These are phyloP conservation scores for Argyresthia albistria DNA, from an alignment of 2,888 invertebrate genomes.

Conservation along the genomic window DNA sequence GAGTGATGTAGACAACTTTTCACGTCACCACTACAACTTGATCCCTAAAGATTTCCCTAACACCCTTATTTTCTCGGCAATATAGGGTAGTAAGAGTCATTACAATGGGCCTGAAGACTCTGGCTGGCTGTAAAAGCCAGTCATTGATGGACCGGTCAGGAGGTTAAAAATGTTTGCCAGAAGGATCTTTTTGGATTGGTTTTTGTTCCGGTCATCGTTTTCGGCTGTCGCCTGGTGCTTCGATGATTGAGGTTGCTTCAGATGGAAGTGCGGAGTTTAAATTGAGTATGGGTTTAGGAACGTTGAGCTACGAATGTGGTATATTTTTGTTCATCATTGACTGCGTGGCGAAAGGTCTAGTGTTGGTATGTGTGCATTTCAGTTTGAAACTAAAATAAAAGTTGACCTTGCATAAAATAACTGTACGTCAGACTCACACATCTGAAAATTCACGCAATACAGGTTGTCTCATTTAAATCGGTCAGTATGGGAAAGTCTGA, in stretches of 20 bases:
- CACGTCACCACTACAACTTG: neutral
- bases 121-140: no score
- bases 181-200: neutral
- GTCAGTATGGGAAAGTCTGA: no score
- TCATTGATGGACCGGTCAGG: no score
- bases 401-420: no score
- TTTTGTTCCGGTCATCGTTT: neutral
- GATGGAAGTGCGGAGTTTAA: conserved; percentile 8
- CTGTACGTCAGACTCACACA: no score
- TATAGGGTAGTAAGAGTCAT: neutral
- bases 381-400: no score
- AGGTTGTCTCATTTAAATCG: no score
- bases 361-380: neutral
- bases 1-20: conserved; percentile 1
- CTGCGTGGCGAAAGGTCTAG: neutral
- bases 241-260: conserved; percentile 10
- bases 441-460: no score
- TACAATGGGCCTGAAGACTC: no score
- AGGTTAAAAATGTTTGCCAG: no score
- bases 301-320: conserved; percentile 11
- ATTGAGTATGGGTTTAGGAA: conserved; percentile 7
- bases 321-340: neutral
- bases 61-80: neutral
- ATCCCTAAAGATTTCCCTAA: neutral
- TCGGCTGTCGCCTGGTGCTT: neutral